These are phyloP conservation scores for Rhinoraja longicauda DNA, from an alignment of 2,797 vertebrate genomes.

Conservation along the genomic window DNA sequence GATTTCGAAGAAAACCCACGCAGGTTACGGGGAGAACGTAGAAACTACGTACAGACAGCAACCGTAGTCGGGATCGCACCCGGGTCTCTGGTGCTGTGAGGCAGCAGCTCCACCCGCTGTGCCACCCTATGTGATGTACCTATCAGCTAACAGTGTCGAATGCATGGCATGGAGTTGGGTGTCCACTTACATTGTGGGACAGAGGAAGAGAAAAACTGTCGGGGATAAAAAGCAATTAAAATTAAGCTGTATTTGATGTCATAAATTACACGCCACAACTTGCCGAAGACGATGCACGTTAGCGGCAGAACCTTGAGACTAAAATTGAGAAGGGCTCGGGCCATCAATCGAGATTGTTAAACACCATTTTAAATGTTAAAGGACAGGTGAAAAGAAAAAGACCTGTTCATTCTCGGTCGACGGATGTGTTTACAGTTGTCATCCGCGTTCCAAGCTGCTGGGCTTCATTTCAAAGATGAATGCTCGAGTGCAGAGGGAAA, in stretches of 20 bases:
- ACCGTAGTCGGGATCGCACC: no score
- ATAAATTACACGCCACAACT: background rate
- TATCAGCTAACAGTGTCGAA: background rate
- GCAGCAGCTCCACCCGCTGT: no score
- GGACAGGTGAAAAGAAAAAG: slow-evolving; percentile 25
- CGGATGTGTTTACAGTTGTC: slow-evolving; percentile 36
- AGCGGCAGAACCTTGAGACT: background rate
- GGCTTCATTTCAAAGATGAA: slow-evolving; percentile 32
- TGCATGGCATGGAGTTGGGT: background rate
- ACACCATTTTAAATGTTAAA: slow-evolving; percentile 31
- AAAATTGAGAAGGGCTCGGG: background rate
- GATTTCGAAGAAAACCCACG: no score
- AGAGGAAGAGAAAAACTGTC: background rate
- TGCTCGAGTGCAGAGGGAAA: background rate
- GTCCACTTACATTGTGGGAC: background rate
- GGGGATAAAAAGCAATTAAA: background rate
- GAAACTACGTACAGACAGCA: no score
- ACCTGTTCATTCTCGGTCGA: slow-evolving; percentile 23
- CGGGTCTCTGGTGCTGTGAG: no score
- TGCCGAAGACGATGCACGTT: background rate
- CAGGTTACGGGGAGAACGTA: no score
- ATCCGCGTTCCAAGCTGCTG: slow-evolving; percentile 33
- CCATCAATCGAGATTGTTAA: slow-evolving; percentile 28
- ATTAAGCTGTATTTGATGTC: background rate
- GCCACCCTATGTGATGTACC: no score